Conservation (phyloP, 2,888 invertebrate species). For the Amblyteles armatorius region DNA sequence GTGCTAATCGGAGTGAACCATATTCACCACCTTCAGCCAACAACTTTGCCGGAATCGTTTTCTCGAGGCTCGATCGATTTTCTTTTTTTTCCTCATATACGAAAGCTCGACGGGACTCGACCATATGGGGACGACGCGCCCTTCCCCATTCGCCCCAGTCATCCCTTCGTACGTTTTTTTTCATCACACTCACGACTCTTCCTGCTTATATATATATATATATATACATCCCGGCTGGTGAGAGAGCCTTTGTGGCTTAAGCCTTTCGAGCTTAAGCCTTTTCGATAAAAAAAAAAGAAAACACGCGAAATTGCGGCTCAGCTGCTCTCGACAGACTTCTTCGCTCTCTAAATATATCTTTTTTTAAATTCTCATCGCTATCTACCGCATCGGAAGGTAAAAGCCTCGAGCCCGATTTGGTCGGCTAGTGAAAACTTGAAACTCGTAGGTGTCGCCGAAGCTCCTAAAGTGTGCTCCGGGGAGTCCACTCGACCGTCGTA, state of each 20-base stretch:
- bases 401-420: not conserved
- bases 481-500: conserved; percentile 32
- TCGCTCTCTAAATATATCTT: conserved; percentile 29
- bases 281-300: conserved; percentile 53
- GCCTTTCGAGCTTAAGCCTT: conserved; percentile 64
- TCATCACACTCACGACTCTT: conserved; percentile 43
- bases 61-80: conserved; percentile 44
- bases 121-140: conserved; percentile 55
- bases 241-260: conserved; percentile 70
- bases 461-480: conserved; percentile 8
- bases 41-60: conserved; percentile 22
- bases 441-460: conserved; percentile 25
- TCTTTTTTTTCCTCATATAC: conserved; percentile 6
- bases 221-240: conserved; percentile 36
- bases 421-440: conserved; percentile 13
- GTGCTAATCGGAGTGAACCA: too few relatives aligned
- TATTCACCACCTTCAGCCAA: not conserved
- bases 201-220: conserved; percentile 35
- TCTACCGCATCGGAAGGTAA: not conserved
- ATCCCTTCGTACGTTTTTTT: conserved; percentile 35
- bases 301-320: conserved; percentile 70
- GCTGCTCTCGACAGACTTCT: conserved; percentile 48
- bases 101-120: conserved; percentile 39
- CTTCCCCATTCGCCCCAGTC: conserved; percentile 22
- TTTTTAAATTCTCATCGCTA: not conserved